Percentiles rank a stretch among this genome's conserved stretches.
Conservation (phyloP, 37 sponge, comb jelly and placozoan species). For the Spongilla lacustris region DNA sequence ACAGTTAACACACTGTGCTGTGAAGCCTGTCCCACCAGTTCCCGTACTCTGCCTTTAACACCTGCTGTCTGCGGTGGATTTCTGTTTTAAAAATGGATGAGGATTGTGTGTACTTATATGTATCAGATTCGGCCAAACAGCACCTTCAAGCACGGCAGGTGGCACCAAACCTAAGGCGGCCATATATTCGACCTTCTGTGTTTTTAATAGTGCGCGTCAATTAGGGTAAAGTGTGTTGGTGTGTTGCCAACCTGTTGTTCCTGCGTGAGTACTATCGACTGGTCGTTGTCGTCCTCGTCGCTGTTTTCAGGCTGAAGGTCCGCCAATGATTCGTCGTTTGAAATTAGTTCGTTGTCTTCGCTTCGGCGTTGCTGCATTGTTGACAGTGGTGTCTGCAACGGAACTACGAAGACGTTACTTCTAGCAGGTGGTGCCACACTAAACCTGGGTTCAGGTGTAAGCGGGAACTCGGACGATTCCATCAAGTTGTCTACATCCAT, state of each 20-base stretch:
- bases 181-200: slow-evolving; percentile 76
- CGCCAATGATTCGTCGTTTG: slow-evolving; percentile 35
- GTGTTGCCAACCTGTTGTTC: slow-evolving; percentile 34
- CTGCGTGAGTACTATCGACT: not conserved
- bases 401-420: no score
- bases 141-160: slow-evolving; percentile 71
- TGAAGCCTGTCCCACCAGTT: slow-evolving; percentile 79
- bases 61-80: slow-evolving; percentile 57
- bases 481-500: no score
- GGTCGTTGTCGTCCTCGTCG: slow-evolving; percentile 28
- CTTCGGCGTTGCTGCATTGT: no score
- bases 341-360: no score
- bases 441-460: no score
- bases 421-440: no score
- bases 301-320: slow-evolving; percentile 57
- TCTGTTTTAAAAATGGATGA: slow-evolving; percentile 19
- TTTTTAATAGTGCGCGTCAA: not conserved
- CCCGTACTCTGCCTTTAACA: slow-evolving; percentile 61
- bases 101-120: not conserved
- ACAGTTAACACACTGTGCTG: slow-evolving; percentile 27
- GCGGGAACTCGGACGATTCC: no score
- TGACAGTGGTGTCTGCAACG: no score
- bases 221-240: not conserved
- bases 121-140: not conserved
- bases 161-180: slow-evolving; percentile 52